Percentiles rank a stretch among this genome's conserved stretches.
These are phyloP conservation scores for Herpetotheres cachinnans DNA, from an alignment of 2,113 vertebrate genomes.

Conservation along the genomic window DNA sequence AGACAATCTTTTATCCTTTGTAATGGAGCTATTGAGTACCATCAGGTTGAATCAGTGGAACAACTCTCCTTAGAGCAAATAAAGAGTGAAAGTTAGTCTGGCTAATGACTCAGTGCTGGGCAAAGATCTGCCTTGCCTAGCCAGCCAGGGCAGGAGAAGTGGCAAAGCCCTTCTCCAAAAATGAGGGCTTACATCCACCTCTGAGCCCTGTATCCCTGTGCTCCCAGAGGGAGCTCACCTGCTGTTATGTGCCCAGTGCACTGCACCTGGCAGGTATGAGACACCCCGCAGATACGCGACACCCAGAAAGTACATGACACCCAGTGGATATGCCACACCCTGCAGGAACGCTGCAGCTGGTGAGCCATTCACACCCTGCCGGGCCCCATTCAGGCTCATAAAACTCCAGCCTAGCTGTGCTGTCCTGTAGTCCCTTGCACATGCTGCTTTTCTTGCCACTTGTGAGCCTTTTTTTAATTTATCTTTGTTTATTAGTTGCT, in stretches of 20 bases:
- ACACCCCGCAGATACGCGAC: not conserved
- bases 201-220: accelerated
- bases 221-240: not conserved
- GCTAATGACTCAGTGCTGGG: not conserved
- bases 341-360: not conserved
- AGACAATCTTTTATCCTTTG: slow-evolving; percentile 5
- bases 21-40: not conserved
- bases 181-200: accelerated
- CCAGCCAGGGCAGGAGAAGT: not conserved
- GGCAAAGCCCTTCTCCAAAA: not conserved
- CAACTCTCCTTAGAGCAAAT: not conserved
- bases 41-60: not conserved
- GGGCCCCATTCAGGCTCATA: not conserved
- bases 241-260: not conserved
- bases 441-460: not conserved
- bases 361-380: not conserved
- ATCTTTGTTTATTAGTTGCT: not conserved
- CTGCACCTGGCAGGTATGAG: accelerated
- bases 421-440: not conserved
- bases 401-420: not conserved
- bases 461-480: not conserved
- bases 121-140: not conserved
- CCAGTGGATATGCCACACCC: too few relatives aligned
- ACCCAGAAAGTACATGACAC: too few relatives aligned
- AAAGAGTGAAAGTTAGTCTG: not conserved